Percentiles rank a stretch among this genome's conserved stretches.
phyloP scores from a whole-genome alignment of 2,888 invertebrate genomes.

The Euproctis similis region DNA sequence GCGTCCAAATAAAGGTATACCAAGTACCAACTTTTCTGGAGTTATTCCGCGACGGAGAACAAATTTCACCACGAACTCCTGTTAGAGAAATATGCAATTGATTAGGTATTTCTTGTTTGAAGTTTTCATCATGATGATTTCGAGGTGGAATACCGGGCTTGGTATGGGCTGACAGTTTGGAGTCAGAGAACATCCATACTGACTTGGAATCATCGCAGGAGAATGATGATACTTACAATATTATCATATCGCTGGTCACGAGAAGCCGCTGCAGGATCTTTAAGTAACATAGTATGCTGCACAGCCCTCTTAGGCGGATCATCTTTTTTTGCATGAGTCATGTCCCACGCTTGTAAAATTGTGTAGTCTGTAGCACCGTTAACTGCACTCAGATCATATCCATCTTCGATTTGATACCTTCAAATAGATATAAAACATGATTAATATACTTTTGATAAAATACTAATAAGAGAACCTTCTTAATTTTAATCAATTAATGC shows the following conservation, averaged over 20 bases:
- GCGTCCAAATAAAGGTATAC: slow-evolving; percentile 83
- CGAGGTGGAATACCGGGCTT: background rate
- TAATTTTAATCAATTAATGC: too few relatives aligned
- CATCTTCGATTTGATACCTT: slow-evolving; percentile 78
- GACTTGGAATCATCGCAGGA: too few relatives aligned
- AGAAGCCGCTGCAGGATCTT: slow-evolving; percentile 57
- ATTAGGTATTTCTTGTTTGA: too few relatives aligned
- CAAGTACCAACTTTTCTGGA: slow-evolving; percentile 80
- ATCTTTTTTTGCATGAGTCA: slow-evolving; percentile 60
- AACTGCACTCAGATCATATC: slow-evolving; percentile 78
- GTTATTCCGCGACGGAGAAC: slow-evolving; percentile 79
- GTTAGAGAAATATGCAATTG: too few relatives aligned
- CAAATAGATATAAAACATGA: too few relatives aligned
- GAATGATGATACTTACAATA: slow-evolving; percentile 48
- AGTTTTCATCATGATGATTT: background rate
- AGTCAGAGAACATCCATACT: too few relatives aligned
- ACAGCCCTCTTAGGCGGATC: slow-evolving; percentile 63
- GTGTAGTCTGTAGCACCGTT: slow-evolving; percentile 79
- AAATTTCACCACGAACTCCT: slow-evolving; percentile 82
- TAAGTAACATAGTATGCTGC: slow-evolving; percentile 68
- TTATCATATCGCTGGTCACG: slow-evolving; percentile 65
- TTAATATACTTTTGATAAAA: too few relatives aligned
- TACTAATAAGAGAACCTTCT: too few relatives aligned
- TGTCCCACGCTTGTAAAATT: slow-evolving; percentile 80
- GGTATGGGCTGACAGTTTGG: too few relatives aligned